Evolutionary conservation across 2,113 vertebrate species (phyloP), one percentile per base, ranked within the genome.

Genomic region (Nettapus auritus): DNA sequence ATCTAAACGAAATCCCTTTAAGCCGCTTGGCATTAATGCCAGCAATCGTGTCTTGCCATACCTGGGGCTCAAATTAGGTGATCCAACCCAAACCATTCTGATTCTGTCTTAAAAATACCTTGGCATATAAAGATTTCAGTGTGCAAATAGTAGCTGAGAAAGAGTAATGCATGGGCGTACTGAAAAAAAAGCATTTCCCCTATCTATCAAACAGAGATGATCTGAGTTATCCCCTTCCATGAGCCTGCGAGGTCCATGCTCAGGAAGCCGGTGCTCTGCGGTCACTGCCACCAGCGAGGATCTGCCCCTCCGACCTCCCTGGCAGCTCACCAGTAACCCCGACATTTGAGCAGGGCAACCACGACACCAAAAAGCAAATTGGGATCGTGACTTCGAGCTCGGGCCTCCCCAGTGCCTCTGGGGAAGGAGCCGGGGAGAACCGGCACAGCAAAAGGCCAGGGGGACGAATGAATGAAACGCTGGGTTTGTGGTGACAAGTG

Each of bases 1-100:
- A 91, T 79, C 71, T 89, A 82, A 82, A 82, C 66, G 52, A 86
- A 91, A 89, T 56, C 76, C 79, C 50, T 78, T 82, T 28, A 82
- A 78, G 71, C 86, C 71, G 74, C 31, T 59, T 69, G n/a, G 50
- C 55, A 38, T 40, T 82, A 69, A 46, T 46, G 11, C 20, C 73
- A 76, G 69, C 42, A 88, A 87, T 46, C 63, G 46, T 31, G 67
- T 28, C 21, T 44, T 68, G 76, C 55, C 57, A 48, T 28, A 63
- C 20, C 44, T 48, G 46, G 46, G 46, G 46, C 46, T 48, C 19
- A 20, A 21, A 48, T 48, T 48, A 48, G 19, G 9, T 5, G 46
- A 48, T 9, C 46, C 46, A 21, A 48, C 46, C 46, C 46, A 48
- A 48, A 48, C 46, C 20, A 21, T 48, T 48, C 46, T 48, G 46